Conservation (phyloP, 1,140 invertebrate species). For the Trichoplusia ni region DNA sequence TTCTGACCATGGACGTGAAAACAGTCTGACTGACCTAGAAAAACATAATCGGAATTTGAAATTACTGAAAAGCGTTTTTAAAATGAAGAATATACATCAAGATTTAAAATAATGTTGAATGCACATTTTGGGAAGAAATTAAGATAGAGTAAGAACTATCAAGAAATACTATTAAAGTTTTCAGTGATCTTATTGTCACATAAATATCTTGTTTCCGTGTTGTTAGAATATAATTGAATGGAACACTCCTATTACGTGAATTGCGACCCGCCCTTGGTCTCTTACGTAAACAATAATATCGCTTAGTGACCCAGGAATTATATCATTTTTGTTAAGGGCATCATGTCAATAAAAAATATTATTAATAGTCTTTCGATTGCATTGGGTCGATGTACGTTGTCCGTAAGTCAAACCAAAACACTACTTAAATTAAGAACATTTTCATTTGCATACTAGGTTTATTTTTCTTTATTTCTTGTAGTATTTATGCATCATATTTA, state of each 20-base stretch:
- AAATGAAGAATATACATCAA: too few species aligned
- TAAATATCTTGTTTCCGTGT: conserved; percentile 8
- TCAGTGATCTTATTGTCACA: not conserved
- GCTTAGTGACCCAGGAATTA: not conserved
- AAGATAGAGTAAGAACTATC: not conserved
- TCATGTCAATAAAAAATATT: not conserved
- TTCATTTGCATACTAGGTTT: too few species aligned
- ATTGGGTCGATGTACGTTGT: not conserved
- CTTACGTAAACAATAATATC: conserved; percentile 9
- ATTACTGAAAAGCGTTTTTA: too few species aligned
- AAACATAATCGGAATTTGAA: too few species aligned
- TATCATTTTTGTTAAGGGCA: not conserved
- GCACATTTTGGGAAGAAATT: not conserved
- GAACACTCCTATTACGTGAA: not conserved
- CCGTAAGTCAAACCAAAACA: not conserved
- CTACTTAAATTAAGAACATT: not conserved
- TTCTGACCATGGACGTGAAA: not conserved
- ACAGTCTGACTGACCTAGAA: not conserved
- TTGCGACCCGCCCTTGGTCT: not conserved
- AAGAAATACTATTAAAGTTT: not conserved
- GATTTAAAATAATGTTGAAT: not conserved
- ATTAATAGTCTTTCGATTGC: not conserved
- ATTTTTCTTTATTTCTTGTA: too few species aligned
- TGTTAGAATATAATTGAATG: conserved; percentile 17
- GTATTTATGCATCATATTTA: too few species aligned